These are phyloP conservation scores for Sinelater perroti DNA, from an alignment of 2,888 invertebrate genomes.

Conservation along the genomic window DNA sequence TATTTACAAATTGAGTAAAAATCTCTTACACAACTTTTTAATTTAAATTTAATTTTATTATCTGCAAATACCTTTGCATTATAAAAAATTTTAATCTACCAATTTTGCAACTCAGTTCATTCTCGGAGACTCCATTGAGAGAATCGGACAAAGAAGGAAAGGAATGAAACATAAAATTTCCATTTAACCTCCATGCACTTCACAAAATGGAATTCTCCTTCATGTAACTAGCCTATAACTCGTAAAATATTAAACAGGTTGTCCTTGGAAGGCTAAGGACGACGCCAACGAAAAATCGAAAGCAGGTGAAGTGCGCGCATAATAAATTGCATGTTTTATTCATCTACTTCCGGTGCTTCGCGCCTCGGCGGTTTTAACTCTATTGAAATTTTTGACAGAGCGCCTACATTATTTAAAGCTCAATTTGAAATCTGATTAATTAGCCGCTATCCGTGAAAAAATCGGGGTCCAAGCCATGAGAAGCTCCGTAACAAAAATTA, in stretches of 20 bases:
- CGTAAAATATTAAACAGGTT: slow-evolving; percentile 28
- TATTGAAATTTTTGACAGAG: slow-evolving; percentile 24
- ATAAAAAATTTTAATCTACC: too few species aligned
- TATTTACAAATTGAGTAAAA: too few species aligned
- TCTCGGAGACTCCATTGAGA: too few species aligned
- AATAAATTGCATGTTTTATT: slow-evolving; percentile 38
- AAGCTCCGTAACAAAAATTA: background rate
- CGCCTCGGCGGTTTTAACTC: slow-evolving; percentile 24
- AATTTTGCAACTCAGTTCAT: too few species aligned
- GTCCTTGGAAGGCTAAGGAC: slow-evolving; percentile 9
- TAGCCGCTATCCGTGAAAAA: slow-evolving; percentile 1
- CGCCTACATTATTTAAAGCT: slow-evolving; percentile 9
- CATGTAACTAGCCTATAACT: slow-evolving; percentile 12
- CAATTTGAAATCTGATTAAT: slow-evolving; percentile 13
- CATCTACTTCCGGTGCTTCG: slow-evolving; percentile 27
- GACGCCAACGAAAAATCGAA: slow-evolving; percentile 28
- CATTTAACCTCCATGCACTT: slow-evolving; percentile 16
- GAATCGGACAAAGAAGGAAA: too few species aligned
- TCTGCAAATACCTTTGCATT: too few species aligned
- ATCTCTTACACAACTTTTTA: too few species aligned
- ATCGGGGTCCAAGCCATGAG: background rate
- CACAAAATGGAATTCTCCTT: background rate
- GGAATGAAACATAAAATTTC: slow-evolving; percentile 12
- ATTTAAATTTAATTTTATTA: too few species aligned
- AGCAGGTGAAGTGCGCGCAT: slow-evolving; percentile 35